Base-by-base conservation (phyloP, 1,140 invertebrate genomes). In the Lucilia cuprina region DNA sequence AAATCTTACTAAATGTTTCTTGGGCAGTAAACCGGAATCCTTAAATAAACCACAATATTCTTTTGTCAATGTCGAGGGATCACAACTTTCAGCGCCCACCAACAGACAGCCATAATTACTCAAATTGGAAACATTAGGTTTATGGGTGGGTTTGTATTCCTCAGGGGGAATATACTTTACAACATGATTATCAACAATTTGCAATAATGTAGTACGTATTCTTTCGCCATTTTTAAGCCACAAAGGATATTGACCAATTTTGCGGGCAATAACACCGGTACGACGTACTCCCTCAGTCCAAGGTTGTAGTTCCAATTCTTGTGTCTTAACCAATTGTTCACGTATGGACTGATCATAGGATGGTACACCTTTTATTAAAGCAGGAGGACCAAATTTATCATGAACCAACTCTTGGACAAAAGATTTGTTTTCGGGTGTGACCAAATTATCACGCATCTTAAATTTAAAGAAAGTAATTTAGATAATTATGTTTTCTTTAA, bases 141-240 rank as follows among this genome's bases (percentile, higher is more conserved):
- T 91, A 86, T 93, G 92, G 0, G 89, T 90, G n/a, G 94, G 93
- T 19, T 93, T 88, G 89, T 94, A 96, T 88, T 96, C 92, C 90
- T 97, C 96, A 14, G 98, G 97, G 19, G 97, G 94, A 84, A 95
- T 95, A 91, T 98, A 99, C 88, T 95, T 96, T 75, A 99, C 94
- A 4, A 99, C 97, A 93, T 99, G 98, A 92, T 99, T 99, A 90
- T 99, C 98, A 34, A 96, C 92, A 19, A 99, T 94, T 92, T 99
- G 98, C 83, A 99, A 90, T 85, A 99, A 89, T 17, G 98, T 99
- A 3, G 96, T 94, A 1, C 92, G 86, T 83, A 98, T 91, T 92
- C 93, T 95, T 88, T 93, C 93, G 0, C 98, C 98, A 92, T 96
- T 93, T 91, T 97, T 98, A 2, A 94, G 91, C 98, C 98, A 99